These are phyloP conservation scores for Galeopterus variegatus DNA, from an alignment of 2,113 vertebrate genomes.

Conservation along the genomic window DNA sequence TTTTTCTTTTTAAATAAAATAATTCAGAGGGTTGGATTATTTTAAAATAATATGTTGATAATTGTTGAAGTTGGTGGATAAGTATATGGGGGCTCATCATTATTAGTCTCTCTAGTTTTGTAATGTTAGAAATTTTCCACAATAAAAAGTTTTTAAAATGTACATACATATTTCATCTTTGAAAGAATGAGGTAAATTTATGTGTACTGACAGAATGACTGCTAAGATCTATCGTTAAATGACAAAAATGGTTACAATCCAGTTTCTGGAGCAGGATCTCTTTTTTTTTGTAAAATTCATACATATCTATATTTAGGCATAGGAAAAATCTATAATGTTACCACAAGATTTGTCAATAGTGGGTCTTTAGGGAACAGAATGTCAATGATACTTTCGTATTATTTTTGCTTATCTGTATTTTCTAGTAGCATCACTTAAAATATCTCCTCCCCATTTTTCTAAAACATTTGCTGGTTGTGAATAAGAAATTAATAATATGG, in stretches of 20 bases:
- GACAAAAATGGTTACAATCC: neutral
- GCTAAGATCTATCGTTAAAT: slow-evolving; percentile 9
- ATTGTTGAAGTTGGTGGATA: neutral
- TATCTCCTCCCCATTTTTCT: neutral
- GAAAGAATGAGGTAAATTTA: neutral
- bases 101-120: slow-evolving; percentile 1
- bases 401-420: neutral
- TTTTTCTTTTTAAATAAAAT: neutral
- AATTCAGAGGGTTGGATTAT: neutral
- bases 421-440: neutral
- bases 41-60: neutral
- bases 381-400: neutral
- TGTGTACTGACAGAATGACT: neutral
- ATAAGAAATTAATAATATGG: too few species aligned
- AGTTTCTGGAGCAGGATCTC: neutral
- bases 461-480: neutral
- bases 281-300: slow-evolving; percentile 30
- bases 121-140: neutral
- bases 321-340: neutral
- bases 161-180: neutral
- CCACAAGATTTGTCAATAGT: neutral
- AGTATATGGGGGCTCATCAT: neutral
- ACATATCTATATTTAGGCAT: neutral
- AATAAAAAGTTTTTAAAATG: neutral
- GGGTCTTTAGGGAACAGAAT: neutral